Evolutionary conservation across 2,113 vertebrate genomes (phyloP), one percentile per base, ranked within the genome.

Genomic region (Hirundichthys speculiger): DNA sequence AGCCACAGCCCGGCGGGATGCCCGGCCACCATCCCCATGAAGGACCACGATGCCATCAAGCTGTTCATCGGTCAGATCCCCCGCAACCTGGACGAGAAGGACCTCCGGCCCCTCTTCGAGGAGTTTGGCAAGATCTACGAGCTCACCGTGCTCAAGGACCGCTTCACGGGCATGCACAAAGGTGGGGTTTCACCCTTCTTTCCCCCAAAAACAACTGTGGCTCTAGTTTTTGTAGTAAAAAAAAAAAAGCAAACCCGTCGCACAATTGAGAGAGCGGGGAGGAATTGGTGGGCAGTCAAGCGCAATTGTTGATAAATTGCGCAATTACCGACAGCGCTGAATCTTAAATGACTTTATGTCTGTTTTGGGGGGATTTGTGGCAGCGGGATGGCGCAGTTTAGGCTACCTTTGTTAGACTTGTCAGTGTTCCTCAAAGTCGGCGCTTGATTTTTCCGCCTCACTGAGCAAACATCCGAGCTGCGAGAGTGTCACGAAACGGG

Each of bases 111-210:
- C 71, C 97, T 98, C 89, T 98, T 99, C 90, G 96, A 99, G 94
- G 97, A 99, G 95, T 99, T 99, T 92, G 97, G 97, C 84, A 99
- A 98, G 93, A 99, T 99, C 94, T 99, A 99, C 83, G 97, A 99
- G 94, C 96, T 99, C 80, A 99, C 97, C 80, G 97, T 98, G 92
- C 94, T 99, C 89, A 99, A 99, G 93, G 97, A 99, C 94, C 94
- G 97, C 91, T 99, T 99, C 94, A 99, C 97, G 75, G 97, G 96
- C 93, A 98, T 99, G 97, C 97, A 99, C 95, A 99, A 99, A 98
- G 97, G 97, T 99, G 92, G 85, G 88, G 86, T n/a, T 30, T 7
- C 13, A 13, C 7, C 34, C 51, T 2, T 4, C n/a, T 24, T 42
- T 4, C 2, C 1, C 42, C 30, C 53, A 4, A 20, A 50, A 47